phyloP scores from a whole-genome alignment of 2,888 invertebrate species.

The Drosophila nigricruria region DNA sequence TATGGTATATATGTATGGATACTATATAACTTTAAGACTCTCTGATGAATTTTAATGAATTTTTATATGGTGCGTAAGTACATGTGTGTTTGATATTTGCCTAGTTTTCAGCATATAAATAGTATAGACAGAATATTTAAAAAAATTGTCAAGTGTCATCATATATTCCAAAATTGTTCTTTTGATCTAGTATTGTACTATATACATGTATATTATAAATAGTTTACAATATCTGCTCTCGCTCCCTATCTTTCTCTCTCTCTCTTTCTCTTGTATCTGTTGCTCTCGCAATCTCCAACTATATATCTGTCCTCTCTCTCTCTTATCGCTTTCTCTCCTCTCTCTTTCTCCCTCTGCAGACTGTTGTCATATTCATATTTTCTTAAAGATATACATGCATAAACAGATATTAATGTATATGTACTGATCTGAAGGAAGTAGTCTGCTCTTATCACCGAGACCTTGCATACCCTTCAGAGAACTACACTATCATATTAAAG shows the following conservation, averaged over 20 bases:
- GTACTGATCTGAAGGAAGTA: no score
- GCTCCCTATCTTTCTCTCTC: background rate
- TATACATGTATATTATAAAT: background rate
- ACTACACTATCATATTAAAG: background rate
- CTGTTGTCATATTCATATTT: background rate
- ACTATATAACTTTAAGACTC: background rate
- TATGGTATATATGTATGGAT: no score
- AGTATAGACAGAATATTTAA: background rate
- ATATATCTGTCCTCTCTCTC: background rate
- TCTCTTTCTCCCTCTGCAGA: background rate
- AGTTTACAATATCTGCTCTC: background rate
- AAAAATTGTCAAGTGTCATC: background rate
- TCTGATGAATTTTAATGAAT: background rate
- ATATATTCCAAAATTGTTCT: background rate
- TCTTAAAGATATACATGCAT: background rate
- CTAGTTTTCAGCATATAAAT: background rate
- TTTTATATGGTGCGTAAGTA: background rate
- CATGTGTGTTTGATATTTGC: no score
- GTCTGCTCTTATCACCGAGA: background rate
- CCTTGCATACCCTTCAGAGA: background rate
- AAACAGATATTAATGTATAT: no score
- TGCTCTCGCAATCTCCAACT: background rate
- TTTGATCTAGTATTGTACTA: background rate
- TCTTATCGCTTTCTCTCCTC: background rate
- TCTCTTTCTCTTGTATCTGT: background rate